phyloP scores from a whole-genome alignment of 1,140 invertebrate species.

The Drosophila athabasca region DNA sequence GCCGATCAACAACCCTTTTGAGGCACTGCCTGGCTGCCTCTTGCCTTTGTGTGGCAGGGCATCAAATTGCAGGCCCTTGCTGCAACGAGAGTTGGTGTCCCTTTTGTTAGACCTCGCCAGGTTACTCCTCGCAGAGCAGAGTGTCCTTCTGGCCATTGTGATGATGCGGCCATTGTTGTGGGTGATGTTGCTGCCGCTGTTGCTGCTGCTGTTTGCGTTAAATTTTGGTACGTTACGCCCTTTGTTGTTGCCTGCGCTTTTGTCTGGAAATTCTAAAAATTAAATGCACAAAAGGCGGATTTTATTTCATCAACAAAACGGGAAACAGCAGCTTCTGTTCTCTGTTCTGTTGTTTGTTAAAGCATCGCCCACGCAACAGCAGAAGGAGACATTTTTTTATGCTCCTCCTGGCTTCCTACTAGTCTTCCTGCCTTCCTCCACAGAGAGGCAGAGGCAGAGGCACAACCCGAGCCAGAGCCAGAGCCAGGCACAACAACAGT shows the following conservation, averaged over 20 bases:
- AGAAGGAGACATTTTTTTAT: slow-evolving; percentile 71
- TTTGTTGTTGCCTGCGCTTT: slow-evolving; percentile 78
- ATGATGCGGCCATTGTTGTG: slow-evolving; percentile 60
- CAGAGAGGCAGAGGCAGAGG: slow-evolving; percentile 25
- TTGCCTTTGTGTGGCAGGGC: slow-evolving; percentile 31
- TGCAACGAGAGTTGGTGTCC: slow-evolving; percentile 73
- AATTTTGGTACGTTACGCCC: slow-evolving; percentile 72
- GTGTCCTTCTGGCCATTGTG: slow-evolving; percentile 51
- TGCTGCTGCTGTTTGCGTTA: slow-evolving; percentile 58
- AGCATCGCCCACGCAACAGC: slow-evolving; percentile 74
- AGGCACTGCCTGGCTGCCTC: no score
- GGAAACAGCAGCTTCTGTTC: slow-evolving; percentile 71
- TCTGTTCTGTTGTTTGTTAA: slow-evolving; percentile 72
- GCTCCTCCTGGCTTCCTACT: slow-evolving; percentile 17
- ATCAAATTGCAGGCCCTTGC: slow-evolving; percentile 73
- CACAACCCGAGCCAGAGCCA: slow-evolving; percentile 17
- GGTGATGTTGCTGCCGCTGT: slow-evolving; percentile 54
- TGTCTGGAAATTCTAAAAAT: slow-evolving; percentile 78
- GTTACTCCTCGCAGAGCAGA: slow-evolving; percentile 67
- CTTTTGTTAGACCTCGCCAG: slow-evolving; percentile 68
- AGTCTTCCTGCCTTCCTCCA: slow-evolving; percentile 20
- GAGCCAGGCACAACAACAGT: slow-evolving; percentile 58
- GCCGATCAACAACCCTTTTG: slow-evolving; percentile 25
- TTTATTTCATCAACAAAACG: slow-evolving; percentile 82
- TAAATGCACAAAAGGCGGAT: slow-evolving; percentile 82